Evolutionary conservation across 2,888 invertebrate genomes (phyloP).

Genomic region (Gandaritis pyraliata): DNA sequence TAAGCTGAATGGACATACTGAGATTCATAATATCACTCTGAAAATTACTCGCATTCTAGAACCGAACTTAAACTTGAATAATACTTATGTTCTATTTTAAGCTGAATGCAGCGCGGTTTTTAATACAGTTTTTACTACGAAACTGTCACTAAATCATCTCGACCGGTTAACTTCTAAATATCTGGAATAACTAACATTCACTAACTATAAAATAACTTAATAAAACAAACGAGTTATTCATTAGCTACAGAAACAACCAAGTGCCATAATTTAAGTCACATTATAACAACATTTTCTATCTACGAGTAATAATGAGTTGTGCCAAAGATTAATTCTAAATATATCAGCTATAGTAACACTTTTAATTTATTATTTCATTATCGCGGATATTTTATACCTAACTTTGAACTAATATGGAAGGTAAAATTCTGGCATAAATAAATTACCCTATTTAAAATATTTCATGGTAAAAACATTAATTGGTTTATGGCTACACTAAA

Average conservation of each 20-base stretch:
- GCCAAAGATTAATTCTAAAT: background rate
- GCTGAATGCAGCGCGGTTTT: no score
- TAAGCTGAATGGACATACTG: slow-evolving; percentile 12
- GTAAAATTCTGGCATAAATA: background rate
- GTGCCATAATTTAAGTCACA: no score
- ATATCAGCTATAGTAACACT: background rate
- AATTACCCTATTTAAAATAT: no score
- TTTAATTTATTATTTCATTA: background rate
- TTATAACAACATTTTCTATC: no score
- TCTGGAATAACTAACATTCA: no score
- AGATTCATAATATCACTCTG: slow-evolving; percentile 12
- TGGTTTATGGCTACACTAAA: background rate
- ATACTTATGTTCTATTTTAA: background rate
- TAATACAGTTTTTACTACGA: no score
- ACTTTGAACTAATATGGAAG: background rate
- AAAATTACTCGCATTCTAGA: background rate
- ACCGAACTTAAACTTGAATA: background rate
- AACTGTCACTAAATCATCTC: no score
- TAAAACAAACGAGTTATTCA: no score
- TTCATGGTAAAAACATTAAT: background rate
- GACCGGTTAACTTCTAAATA: no score
- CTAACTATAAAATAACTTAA: no score
- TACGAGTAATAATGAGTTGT: no score
- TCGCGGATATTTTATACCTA: background rate
- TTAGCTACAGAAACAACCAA: no score